A percentile compares a stretch with the other conserved stretches of the same genome.
These are phyloP conservation scores for Pachymerium ferrugineum DNA, from an alignment of 2,888 invertebrate genomes.

Conservation along the genomic window DNA sequence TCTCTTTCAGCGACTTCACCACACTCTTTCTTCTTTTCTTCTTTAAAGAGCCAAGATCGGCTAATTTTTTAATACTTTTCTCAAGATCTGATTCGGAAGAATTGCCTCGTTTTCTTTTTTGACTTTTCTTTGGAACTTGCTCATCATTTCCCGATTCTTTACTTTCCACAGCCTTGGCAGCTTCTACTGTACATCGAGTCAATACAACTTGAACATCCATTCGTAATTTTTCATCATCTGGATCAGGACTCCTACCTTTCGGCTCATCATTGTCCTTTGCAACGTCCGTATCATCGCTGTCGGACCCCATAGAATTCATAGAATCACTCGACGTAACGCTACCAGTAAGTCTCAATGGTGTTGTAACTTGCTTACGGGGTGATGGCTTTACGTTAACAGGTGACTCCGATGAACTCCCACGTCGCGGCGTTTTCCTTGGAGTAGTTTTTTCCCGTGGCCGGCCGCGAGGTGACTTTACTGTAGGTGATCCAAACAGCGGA, in stretches of 20 bases:
- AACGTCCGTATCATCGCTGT: conserved; percentile 36
- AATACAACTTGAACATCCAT: conserved; percentile 6
- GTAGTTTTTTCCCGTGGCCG: conserved; percentile 9
- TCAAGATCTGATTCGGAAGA: conserved; percentile 39
- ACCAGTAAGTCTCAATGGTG: conserved; percentile 41
- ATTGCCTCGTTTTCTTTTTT: conserved; percentile 31
- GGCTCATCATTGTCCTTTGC: conserved; percentile 34
- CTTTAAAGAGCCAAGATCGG: background rate
- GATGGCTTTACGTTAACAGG: background rate
- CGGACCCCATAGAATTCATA: conserved; percentile 36
- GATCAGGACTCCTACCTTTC: background rate
- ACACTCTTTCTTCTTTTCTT: conserved; percentile 20
- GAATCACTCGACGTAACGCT: conserved; percentile 17
- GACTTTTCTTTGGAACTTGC: background rate
- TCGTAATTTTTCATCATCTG: background rate
- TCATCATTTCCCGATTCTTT: conserved; percentile 17
- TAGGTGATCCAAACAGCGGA: too few relatives aligned
- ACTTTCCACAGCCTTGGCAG: conserved; percentile 9
- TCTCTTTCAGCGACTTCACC: background rate
- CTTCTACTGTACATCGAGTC: background rate
- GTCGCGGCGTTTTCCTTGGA: background rate
- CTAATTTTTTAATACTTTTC: conserved; percentile 30
- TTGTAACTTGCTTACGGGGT: conserved; percentile 38
- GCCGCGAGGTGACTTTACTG: background rate
- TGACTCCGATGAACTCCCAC: background rate